Base-by-base conservation (phyloP, 2,113 vertebrate species). In the Redunca redunca region DNA sequence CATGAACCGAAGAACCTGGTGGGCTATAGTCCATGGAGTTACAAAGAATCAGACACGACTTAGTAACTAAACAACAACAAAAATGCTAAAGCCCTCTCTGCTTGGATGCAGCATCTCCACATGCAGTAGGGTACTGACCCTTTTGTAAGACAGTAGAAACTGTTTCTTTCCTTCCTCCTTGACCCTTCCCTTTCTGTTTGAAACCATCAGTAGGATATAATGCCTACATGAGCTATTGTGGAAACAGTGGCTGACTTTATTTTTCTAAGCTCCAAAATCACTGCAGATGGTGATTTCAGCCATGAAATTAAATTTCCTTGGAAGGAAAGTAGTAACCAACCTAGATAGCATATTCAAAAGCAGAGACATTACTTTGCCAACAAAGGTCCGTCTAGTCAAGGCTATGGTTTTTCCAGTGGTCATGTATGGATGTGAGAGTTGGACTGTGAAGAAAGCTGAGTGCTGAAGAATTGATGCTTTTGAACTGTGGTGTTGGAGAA, bases 91-190 rank as follows among this genome's bases (percentile, higher is more conserved):
- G 19, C 7, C 7, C 12, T 90, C 13, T 88, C 19, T 90, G 19
- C 36, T 91, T n/a, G 33, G 30, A 62, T 74, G 36, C 2, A 82
- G 12, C 28, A 90, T 52, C 46, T 84, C 50, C 28, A 62, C 83
- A 71, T 50, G 2, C 36, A 81, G 0, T 60, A n/a, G 10, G 7
- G 25, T 15, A 23, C 0, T 58, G 36, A 33, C 43, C 1, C 3
- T 62, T 83, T 89, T 46, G 78, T 64, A 78, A 30, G 53, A 57
- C 40, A 53, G 0, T 21, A 71, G 16, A 17, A 57, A 52, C 43
- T 28, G 36, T 46, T 48, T 82, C 17, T 25, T 30, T 30, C 12
- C 15, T 60, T 26, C 1, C 9, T 21, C 43, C 26, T 50, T 21
- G 14, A 36, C 7, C 6, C 6, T 2, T 33, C 2, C 7, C 23